phyloP scores from a whole-genome alignment of 2,888 invertebrate species.

The Caenorhabditis zanzibari region DNA sequence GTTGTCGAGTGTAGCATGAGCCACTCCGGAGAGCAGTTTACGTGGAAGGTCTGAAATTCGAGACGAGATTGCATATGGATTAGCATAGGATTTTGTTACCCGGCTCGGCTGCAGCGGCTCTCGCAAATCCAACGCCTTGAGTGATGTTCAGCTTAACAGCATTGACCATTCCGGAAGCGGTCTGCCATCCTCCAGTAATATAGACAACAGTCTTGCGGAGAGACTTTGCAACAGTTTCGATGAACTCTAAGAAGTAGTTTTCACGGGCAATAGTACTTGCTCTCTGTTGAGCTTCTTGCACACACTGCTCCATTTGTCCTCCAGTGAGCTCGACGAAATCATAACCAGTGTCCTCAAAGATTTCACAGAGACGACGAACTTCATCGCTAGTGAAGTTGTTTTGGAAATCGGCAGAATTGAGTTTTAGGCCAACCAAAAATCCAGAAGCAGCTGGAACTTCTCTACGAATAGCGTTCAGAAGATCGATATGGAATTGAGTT shows the following conservation, averaged over 20 bases:
- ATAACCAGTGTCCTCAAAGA: slow-evolving; percentile 48
- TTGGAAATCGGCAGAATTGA: slow-evolving; percentile 65
- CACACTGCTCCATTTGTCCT: slow-evolving; percentile 57
- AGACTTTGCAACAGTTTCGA: slow-evolving; percentile 32
- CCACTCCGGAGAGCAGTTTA: slow-evolving; percentile 45
- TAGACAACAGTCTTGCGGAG: slow-evolving; percentile 63
- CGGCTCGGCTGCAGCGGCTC: slow-evolving; percentile 75
- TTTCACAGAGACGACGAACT: slow-evolving; percentile 38
- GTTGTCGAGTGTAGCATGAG: slow-evolving; percentile 42
- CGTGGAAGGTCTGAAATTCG: slow-evolving; percentile 49
- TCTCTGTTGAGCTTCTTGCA: slow-evolving; percentile 50
- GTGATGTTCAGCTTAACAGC: slow-evolving; percentile 70
- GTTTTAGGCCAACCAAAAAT: slow-evolving; percentile 55
- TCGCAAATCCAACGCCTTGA: slow-evolving; percentile 73
- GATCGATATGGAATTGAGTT: slow-evolving; percentile 52
- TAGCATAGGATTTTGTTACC: slow-evolving; percentile 42
- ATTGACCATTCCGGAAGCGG: slow-evolving; percentile 71
- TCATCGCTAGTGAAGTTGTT: slow-evolving; percentile 46
- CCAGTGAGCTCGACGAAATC: slow-evolving; percentile 62
- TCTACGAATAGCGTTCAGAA: slow-evolving; percentile 50
- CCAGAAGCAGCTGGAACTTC: slow-evolving; percentile 64
- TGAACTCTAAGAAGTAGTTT: slow-evolving; percentile 58
- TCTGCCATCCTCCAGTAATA: slow-evolving; percentile 78
- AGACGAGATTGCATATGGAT: background rate
- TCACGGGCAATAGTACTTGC: slow-evolving; percentile 58